Percentiles rank a stretch among this genome's conserved stretches.
Evolutionary conservation across 1,140 invertebrate genomes (phyloP).

Genomic region (Zeugodacus cucurbitae): DNA sequence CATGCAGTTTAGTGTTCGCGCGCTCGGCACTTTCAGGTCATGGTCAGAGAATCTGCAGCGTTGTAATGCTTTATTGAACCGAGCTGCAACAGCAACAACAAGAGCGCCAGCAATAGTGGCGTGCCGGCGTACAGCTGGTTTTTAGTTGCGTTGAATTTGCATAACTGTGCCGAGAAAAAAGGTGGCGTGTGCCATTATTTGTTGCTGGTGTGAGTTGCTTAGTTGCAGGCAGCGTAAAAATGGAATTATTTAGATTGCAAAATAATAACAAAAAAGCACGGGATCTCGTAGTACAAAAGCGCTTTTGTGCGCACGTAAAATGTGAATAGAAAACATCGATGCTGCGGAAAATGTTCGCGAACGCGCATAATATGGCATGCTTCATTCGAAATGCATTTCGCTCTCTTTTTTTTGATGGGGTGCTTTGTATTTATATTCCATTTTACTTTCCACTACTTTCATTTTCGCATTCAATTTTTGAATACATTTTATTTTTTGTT

Average conservation of each 20-base stretch:
- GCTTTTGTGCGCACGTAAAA: background rate
- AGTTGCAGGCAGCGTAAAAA: background rate
- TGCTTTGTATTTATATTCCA: background rate
- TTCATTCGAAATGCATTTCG: background rate
- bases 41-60: background rate
- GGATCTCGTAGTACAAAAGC: background rate
- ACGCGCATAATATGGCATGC: background rate
- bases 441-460: background rate
- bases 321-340: background rate
- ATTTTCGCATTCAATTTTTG: background rate
- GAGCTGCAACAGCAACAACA: background rate
- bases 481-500: background rate
- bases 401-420: background rate
- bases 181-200: background rate
- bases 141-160: background rate
- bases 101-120: background rate
- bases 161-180: background rate
- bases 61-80: background rate
- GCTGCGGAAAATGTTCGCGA: background rate
- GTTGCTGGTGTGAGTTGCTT: background rate
- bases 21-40: background rate
- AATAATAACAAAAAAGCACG: background rate
- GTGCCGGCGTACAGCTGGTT: background rate
- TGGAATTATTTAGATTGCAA: background rate
- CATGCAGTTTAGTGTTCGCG: background rate